Conservation (phyloP, 2,113 vertebrate species). For the Prochilodus magdalenae region DNA sequence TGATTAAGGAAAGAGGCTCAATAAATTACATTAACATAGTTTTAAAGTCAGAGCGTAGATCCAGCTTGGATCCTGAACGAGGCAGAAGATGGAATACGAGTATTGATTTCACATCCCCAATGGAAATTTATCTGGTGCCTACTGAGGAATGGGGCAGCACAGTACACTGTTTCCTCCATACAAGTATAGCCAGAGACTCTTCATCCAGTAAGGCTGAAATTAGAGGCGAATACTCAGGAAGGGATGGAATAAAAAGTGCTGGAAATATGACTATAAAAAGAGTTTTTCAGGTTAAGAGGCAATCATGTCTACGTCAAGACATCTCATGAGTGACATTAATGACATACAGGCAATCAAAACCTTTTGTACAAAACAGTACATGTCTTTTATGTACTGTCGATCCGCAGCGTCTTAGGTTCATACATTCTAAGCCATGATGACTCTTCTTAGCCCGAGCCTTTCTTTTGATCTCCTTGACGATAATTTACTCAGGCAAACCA, state of each 20-base stretch:
- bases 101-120: conserved; percentile 78
- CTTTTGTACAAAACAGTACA: conserved; percentile 6
- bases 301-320: background rate
- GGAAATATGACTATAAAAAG: background rate
- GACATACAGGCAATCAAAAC: conserved; percentile 4
- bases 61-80: conserved; percentile 71
- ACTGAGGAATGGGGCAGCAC: conserved; percentile 67
- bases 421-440: conserved; percentile 17
- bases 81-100: conserved; percentile 66
- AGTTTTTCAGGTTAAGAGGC: background rate
- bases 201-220: conserved; percentile 9
- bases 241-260: background rate
- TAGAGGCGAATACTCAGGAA: background rate
- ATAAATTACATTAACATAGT: conserved; percentile 85
- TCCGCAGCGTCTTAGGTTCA: background rate
- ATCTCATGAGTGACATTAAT: conserved; percentile 29
- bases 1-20: conserved; percentile 83
- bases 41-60: conserved; percentile 75
- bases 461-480: conserved; percentile 47
- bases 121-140: conserved; percentile 79
- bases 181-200: conserved; percentile 60
- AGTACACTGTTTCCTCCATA: conserved; percentile 64
- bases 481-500: conserved; percentile 60
- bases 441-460: conserved; percentile 35
- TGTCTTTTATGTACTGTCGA: conserved; percentile 2